Evolutionary conservation across 2,113 vertebrate species (phyloP).

Genomic region (Callorhinus ursinus): DNA sequence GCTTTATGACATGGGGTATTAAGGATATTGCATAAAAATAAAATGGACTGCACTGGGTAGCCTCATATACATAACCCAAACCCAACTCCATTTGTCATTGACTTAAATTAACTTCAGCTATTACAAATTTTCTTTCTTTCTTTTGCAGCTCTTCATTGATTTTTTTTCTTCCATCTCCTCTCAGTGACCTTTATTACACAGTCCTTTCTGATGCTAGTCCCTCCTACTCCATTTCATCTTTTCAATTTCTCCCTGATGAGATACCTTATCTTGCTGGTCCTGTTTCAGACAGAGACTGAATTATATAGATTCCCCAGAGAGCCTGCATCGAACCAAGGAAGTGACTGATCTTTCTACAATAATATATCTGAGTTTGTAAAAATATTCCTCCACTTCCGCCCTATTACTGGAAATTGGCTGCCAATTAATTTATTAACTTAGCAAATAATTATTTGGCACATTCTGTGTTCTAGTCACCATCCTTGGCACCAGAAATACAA

Average conservation of each 20-base stretch:
- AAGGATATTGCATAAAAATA: slow-evolving; percentile 66
- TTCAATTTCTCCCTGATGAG: slow-evolving; percentile 82
- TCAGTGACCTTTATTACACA: slow-evolving; percentile 50
- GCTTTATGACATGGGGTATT: slow-evolving; percentile 66
- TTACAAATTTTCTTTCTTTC: slow-evolving; percentile 60
- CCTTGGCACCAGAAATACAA: not conserved
- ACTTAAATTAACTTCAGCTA: slow-evolving; percentile 65
- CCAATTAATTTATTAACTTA: slow-evolving; percentile 43
- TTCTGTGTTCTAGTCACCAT: not conserved
- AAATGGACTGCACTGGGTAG: slow-evolving; percentile 5
- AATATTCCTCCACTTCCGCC: not conserved
- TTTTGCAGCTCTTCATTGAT: slow-evolving; percentile 60
- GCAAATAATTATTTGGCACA: slow-evolving; percentile 11
- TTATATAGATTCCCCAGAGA: slow-evolving; percentile 85
- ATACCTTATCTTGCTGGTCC: slow-evolving; percentile 81
- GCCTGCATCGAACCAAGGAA: slow-evolving; percentile 82
- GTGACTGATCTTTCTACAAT: slow-evolving; percentile 82
- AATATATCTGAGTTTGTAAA: slow-evolving; percentile 82
- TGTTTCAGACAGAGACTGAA: slow-evolving; percentile 83
- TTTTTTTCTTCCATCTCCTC: slow-evolving; percentile 46
- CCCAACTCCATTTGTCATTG: slow-evolving; percentile 62
- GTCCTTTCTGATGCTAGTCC: not conserved
- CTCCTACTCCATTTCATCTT: slow-evolving; percentile 85
- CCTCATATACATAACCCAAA: slow-evolving; percentile 21
- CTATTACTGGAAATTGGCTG: slow-evolving; percentile 62